Evolutionary conservation across 2,797 vertebrate species (phyloP), one percentile per base, ranked within the genome.

Genomic region (Morus bassanus): DNA sequence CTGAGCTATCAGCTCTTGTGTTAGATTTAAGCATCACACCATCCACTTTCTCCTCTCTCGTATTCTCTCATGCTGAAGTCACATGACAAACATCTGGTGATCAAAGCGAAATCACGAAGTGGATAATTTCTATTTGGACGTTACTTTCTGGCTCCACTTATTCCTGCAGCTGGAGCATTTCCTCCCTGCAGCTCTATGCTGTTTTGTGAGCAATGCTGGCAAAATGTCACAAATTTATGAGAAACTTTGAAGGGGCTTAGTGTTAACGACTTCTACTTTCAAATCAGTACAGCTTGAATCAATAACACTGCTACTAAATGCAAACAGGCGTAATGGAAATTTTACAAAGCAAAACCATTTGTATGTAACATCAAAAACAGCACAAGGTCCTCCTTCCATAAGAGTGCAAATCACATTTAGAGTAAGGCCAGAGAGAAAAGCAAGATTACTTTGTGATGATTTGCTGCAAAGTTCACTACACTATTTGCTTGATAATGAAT

Each of bases 401-500:
- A 96, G 53, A 96, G 79, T 88, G 83, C 64, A 97, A 97, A 97
- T 97, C 61, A 35, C 97, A 96, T 97, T 97, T 96, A 96, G 94
- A 87, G 94, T 94, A 93, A 97, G 95, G 95, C 85, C 85, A 77
- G 95, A 97, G 76, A 97, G 97, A 98, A 97, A 97, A 95, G 85
- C 89, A 97, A 96, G 86, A 96, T 98, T 96, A 94, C 89, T 95
- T 84, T 89, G 91, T 85, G 96, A 97, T 94, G 96, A 97, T 96
- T 97, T 93, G 85, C 95, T 98, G 97, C 96, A 96, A 98, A 98
- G 95, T 97, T 97, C 97, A 85, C 94, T 94, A 92, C 95, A 85
- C 85, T 93, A 96, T 98, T 98, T 97, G 95, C 97, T 97, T 96
- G 97, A 97, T 98, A 98, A 98, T 98, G 97, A 97, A 98, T 98